These are phyloP conservation scores for Argya squamiceps DNA, from an alignment of 2,797 vertebrate species.

Conservation along the genomic window DNA sequence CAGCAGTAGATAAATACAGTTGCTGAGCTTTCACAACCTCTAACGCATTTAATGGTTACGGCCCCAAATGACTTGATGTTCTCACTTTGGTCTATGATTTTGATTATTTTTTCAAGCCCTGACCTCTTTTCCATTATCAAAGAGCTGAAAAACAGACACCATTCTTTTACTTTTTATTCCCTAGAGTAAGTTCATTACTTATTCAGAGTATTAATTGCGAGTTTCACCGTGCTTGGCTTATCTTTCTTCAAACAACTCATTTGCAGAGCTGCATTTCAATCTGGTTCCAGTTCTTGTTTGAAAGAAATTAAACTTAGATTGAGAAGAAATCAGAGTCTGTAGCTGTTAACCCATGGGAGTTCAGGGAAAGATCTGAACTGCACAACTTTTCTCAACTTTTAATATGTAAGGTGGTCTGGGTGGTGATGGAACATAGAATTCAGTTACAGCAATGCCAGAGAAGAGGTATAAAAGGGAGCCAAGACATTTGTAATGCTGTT, in stretches of 20 bases:
- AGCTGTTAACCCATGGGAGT: not conserved
- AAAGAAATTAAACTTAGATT: not conserved
- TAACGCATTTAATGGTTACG: not conserved
- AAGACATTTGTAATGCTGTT: not conserved
- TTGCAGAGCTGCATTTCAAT: not conserved
- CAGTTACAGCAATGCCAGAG: not conserved
- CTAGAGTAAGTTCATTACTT: conserved; percentile 31
- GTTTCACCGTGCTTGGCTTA: not conserved
- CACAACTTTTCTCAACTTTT: not conserved
- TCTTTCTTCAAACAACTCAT: conserved; percentile 43
- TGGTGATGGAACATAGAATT: not conserved
- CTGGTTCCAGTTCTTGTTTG: not conserved
- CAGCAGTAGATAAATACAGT: not conserved
- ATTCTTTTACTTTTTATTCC: conserved; percentile 31
- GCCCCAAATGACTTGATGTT: not conserved
- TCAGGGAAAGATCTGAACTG: not conserved
- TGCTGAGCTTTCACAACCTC: not conserved
- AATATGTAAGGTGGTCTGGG: not conserved
- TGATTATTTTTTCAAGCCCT: not conserved
- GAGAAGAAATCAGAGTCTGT: not conserved
- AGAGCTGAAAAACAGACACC: not conserved
- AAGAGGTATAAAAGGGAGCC: not conserved
- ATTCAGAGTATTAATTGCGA: conserved; percentile 18
- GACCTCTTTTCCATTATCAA: conserved; percentile 49
- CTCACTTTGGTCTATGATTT: not conserved